Percentiles rank a stretch among this genome's conserved stretches.
Evolutionary conservation across 2,113 vertebrate genomes (phyloP).

Genomic region (Oncorhynchus clarkii): DNA sequence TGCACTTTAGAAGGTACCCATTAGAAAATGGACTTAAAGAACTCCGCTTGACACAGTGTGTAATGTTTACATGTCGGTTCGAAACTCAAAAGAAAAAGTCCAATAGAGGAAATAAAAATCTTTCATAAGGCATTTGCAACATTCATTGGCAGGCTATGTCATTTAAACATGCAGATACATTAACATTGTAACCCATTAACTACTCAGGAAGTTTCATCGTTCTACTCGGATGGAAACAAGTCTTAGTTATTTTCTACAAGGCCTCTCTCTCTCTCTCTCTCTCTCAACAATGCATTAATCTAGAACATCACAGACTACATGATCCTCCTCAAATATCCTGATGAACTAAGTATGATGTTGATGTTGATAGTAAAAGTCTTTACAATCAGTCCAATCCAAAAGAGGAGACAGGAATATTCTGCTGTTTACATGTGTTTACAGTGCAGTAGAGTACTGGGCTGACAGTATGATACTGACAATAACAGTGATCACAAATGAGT

Average conservation of each 20-base stretch:
- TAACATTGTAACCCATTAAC: conserved; percentile 35
- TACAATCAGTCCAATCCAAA: background rate
- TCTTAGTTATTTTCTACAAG: conserved; percentile 7
- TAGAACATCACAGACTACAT: background rate
- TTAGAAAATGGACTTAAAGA: conserved; percentile 73
- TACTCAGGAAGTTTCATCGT: background rate
- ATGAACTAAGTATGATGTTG: background rate
- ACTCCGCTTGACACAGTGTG: conserved; percentile 70
- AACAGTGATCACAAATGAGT: too few relatives aligned
- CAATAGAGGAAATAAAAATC: conserved; percentile 53
- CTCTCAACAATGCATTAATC: conserved; percentile 22
- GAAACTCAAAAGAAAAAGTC: conserved; percentile 30
- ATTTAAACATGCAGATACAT: conserved; percentile 81
- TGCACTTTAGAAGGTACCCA: conserved; percentile 86
- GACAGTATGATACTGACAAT: too few relatives aligned
- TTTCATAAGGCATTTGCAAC: conserved; percentile 85
- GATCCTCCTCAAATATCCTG: background rate
- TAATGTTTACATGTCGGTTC: conserved; percentile 64
- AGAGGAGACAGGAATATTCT: conserved; percentile 26
- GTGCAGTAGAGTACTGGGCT: background rate
- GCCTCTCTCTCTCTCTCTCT: background rate
- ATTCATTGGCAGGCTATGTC: conserved; percentile 86
- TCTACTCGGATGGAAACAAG: background rate
- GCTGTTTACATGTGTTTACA: background rate
- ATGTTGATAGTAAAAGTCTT: background rate